phyloP scores from a whole-genome alignment of 2,888 invertebrate genomes.

The Ennomos fuscantarius region DNA sequence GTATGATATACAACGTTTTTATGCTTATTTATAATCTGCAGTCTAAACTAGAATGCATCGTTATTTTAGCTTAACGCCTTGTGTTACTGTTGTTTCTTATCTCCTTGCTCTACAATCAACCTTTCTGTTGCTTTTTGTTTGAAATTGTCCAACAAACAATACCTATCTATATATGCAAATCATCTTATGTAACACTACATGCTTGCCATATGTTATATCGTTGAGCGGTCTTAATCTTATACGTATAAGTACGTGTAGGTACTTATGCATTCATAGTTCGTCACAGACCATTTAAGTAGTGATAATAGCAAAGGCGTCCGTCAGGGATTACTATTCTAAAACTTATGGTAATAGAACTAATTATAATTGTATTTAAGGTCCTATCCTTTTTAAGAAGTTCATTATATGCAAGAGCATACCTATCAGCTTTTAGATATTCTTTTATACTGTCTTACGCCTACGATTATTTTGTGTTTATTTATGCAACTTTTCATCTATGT shows the following conservation, averaged over 20 bases:
- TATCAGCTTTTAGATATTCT: too few relatives aligned
- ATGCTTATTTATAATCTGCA: too few relatives aligned
- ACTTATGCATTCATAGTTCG: slow-evolving; percentile 30
- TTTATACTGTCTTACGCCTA: too few relatives aligned
- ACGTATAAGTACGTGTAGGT: slow-evolving; percentile 20
- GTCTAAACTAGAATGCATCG: too few relatives aligned
- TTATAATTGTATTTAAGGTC: slow-evolving; percentile 40
- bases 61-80: too few relatives aligned
- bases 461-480: too few relatives aligned
- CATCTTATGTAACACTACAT: slow-evolving; percentile 10
- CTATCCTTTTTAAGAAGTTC: slow-evolving; percentile 26
- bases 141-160: slow-evolving; percentile 1
- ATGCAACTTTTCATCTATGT: too few relatives aligned
- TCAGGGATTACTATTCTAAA: slow-evolving; percentile 37
- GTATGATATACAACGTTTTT: too few relatives aligned
- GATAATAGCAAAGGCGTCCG: slow-evolving; percentile 26
- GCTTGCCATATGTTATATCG: slow-evolving; percentile 37
- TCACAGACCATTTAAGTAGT: slow-evolving; percentile 28
- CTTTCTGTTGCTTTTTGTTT: too few relatives aligned
- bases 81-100: background rate
- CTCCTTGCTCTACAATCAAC: background rate
- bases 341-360: slow-evolving; percentile 46
- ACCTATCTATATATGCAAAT: slow-evolving; percentile 1
- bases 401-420: slow-evolving; percentile 17
- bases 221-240: slow-evolving; percentile 29